A percentile compares a stretch with the other conserved stretches of the same genome.
phyloP scores from a whole-genome alignment of 2,888 invertebrate genomes.

The Punctoribates punctum region DNA sequence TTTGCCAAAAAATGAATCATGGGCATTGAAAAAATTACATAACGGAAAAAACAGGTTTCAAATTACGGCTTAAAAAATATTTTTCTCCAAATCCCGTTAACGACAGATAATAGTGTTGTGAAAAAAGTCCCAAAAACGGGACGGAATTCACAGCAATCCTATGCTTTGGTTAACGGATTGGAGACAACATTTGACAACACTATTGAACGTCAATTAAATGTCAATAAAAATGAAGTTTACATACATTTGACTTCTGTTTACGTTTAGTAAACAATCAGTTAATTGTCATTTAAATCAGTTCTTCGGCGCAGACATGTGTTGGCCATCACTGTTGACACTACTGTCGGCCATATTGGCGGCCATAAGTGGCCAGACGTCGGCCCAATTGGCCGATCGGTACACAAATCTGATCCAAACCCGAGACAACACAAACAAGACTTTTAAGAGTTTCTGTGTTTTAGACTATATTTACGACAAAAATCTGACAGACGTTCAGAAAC shows the following conservation, averaged over 20 bases:
- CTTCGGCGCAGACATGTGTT: not conserved
- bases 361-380: not conserved
- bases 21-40: too few relatives aligned
- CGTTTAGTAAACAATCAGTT: not conserved
- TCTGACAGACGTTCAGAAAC: not conserved
- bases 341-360: not conserved
- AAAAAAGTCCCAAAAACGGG: not conserved
- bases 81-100: too few relatives aligned
- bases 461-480: constrained; percentile 16
- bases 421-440: not conserved
- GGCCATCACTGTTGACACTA: not conserved
- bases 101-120: not conserved
- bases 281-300: not conserved
- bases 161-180: not conserved
- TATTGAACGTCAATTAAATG: not conserved
- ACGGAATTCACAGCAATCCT: not conserved
- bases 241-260: not conserved
- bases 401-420: constrained; percentile 10
- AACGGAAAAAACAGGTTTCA: too few relatives aligned
- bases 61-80: too few relatives aligned
- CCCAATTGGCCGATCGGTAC: not conserved
- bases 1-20: too few relatives aligned
- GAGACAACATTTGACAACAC: not conserved
- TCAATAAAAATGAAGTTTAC: constrained; percentile 4
- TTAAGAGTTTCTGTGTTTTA: not conserved